These are phyloP conservation scores for Heliocidaris tuberculata DNA, from an alignment of 35 echinoderm and acorn worm genomes.

Conservation along the genomic window DNA sequence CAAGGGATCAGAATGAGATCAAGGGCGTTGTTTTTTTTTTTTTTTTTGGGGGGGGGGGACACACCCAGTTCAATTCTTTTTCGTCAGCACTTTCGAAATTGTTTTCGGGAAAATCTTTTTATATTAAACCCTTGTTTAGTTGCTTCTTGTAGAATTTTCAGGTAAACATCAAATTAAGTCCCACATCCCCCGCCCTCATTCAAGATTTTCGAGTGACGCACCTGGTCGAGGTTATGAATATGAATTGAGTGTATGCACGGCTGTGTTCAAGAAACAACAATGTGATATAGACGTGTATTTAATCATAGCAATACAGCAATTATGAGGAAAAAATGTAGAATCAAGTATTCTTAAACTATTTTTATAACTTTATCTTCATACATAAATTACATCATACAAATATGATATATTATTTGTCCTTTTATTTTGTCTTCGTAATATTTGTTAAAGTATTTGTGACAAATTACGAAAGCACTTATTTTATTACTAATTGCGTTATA, in stretches of 20 bases:
- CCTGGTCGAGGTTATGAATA: background rate
- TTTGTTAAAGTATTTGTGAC: background rate
- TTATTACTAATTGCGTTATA: background rate
- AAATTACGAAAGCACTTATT: background rate
- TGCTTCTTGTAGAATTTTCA: too few species aligned
- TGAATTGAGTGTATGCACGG: background rate
- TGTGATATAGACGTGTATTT: background rate
- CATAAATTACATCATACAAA: background rate
- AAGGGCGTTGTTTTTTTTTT: too few species aligned
- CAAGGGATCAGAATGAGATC: too few species aligned
- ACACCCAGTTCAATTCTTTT: too few species aligned
- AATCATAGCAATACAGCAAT: constrained; percentile 4
- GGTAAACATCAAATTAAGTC: too few species aligned
- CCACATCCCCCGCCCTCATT: background rate
- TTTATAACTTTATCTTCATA: background rate
- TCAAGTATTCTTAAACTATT: background rate
- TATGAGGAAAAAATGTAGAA: background rate
- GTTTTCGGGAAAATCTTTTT: too few species aligned
- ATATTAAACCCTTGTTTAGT: too few species aligned
- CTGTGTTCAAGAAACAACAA: background rate
- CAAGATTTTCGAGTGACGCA: background rate
- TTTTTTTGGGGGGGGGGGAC: too few species aligned
- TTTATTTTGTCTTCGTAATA: background rate
- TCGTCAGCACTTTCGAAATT: too few species aligned
- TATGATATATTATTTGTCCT: background rate